Conservation (phyloP, 2,113 vertebrate species). For the Erinaceus europaeus region DNA sequence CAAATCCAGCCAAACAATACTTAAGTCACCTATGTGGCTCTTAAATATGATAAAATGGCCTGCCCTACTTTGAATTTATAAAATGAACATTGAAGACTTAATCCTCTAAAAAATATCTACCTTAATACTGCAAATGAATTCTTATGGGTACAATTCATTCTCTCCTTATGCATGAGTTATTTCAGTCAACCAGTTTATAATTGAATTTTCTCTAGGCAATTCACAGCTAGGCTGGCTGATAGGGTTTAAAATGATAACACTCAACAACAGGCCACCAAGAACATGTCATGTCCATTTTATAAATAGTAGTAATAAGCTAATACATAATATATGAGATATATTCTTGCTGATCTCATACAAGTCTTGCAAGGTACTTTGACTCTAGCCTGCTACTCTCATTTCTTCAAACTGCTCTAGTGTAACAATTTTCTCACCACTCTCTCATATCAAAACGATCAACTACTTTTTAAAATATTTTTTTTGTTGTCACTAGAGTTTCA, state of each 20-base stretch:
- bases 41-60: background rate
- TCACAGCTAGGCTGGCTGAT: conserved; percentile 46
- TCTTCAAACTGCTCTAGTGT: no score
- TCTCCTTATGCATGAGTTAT: conserved; percentile 37
- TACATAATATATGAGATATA: conserved; percentile 42
- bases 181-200: conserved; percentile 52
- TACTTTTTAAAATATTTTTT: no score
- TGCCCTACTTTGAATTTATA: conserved; percentile 22
- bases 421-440: no score
- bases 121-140: conserved; percentile 43
- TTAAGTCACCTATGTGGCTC: background rate
- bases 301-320: conserved; percentile 48
- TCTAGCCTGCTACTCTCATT: no score
- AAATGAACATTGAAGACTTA: conserved; percentile 14
- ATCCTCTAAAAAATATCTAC: background rate
- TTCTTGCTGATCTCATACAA: conserved; percentile 40
- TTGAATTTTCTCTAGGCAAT: conserved; percentile 67
- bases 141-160: conserved; percentile 30
- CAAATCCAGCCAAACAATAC: conserved; percentile 29
- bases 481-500: no score
- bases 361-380: background rate
- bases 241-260: conserved; percentile 48
- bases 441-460: no score
- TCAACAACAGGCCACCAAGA: conserved; percentile 60
- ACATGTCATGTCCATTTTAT: conserved; percentile 32